Evolutionary conservation across 2,113 vertebrate genomes (phyloP), one percentile per base, ranked within the genome.

Genomic region (Pardalotus punctatus): DNA sequence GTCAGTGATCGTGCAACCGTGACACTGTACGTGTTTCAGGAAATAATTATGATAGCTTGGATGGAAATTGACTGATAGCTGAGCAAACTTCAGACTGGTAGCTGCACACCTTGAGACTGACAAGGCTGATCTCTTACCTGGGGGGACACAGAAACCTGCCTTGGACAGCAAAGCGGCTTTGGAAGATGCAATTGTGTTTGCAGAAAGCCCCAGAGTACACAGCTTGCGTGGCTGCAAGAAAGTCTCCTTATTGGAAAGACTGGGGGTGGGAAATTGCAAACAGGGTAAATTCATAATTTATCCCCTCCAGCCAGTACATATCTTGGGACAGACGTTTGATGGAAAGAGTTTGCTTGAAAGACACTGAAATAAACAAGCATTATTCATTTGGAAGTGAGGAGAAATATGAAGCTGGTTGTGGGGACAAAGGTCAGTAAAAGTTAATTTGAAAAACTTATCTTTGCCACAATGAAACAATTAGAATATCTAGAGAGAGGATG

Each of bases 391-490:
- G 78, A 94, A 64, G 66, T 12, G 6, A 90, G 35, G 67, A 95
- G 58, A 94, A 74, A 80, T 87, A 71, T 65, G 67, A 91, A 92
- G 54, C 43, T 71, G n/a, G 28, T 66, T 53, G 42, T 82, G 81
- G 53, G 88, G 77, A 36, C 21, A 62, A 90, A 58, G 78, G 88
- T 95, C 89, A 95, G 72, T 91, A 86, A 67, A 91, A 97, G 84
- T 95, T 96, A 94, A 97, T 96, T 96, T 97, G 56, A 78, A 94
- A 91, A 51, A 88, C 36, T 38, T 51, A 47, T 79, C 66, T 92
- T 96, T 96, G 93, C 91, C 81, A 91, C 93, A 97, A 96, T 88
- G 69, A 85, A 97, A 88, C 83, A 91, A 95, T 96, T 96, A 70
- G 81, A 67, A 25, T 97, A 94, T 81, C 62, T 94, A 85, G 73